Evolutionary conservation across 2,888 invertebrate genomes (phyloP).

Genomic region (Acleris literana): DNA sequence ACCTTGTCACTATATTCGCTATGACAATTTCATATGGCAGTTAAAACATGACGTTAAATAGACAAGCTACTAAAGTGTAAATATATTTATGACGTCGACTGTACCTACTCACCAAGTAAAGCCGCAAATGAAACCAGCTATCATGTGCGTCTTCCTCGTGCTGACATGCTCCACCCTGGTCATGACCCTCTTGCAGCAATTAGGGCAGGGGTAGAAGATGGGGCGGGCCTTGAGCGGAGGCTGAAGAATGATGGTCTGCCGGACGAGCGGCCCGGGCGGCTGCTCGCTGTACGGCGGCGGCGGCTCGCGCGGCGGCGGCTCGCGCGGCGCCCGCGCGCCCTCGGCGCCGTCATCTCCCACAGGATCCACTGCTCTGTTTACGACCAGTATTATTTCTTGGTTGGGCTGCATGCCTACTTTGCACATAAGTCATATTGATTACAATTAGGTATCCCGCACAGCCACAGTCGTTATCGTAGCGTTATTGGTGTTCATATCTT

Average conservation of each 20-base stretch:
- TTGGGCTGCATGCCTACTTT: constrained; percentile 38
- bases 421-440: constrained; percentile 50
- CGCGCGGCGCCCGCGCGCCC: constrained; percentile 42
- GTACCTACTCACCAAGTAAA: constrained; percentile 64
- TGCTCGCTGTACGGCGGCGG: constrained; percentile 66
- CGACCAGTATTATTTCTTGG: constrained; percentile 48
- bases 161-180: constrained; percentile 69
- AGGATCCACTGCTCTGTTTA: constrained; percentile 47
- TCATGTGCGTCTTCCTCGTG: constrained; percentile 69
- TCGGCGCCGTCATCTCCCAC: constrained; percentile 46
- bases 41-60: no score
- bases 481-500: constrained; percentile 54
- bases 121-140: constrained; percentile 75
- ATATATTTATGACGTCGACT: no score
- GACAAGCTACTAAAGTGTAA: no score
- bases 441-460: constrained; percentile 25
- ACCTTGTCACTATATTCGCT: no score
- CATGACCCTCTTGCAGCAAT: constrained; percentile 60
- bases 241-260: constrained; percentile 62
- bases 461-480: constrained; percentile 27
- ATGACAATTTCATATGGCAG: no score
- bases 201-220: constrained; percentile 60
- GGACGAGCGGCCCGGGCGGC: constrained; percentile 51
- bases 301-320: constrained; percentile 58
- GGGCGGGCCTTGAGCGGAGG: constrained; percentile 58